Evolutionary conservation across 2,797 vertebrate genomes (phyloP).

Genomic region (Cyclura pinguis): DNA sequence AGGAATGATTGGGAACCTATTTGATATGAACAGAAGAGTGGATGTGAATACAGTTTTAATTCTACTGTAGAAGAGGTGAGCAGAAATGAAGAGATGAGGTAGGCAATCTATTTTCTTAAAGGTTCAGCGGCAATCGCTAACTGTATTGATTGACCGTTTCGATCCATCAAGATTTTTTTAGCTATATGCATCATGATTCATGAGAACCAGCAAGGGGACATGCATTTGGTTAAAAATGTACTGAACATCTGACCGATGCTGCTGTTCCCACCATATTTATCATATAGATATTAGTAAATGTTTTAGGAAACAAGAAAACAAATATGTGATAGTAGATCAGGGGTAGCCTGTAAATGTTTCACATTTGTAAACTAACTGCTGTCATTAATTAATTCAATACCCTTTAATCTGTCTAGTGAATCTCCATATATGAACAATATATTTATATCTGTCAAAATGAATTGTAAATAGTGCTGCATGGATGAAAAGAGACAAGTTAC

Average conservation of each 20-base stretch:
- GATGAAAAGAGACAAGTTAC: neutral
- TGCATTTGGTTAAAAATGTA: neutral
- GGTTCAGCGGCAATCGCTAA: too few species aligned
- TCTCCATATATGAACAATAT: neutral
- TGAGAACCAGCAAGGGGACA: neutral
- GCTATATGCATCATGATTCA: neutral
- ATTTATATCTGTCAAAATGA: slow-evolving; percentile 1
- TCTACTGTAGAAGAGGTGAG: neutral
- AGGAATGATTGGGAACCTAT: neutral
- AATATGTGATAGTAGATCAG: neutral
- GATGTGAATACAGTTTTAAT: neutral
- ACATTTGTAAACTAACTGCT: neutral
- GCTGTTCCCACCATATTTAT: neutral
- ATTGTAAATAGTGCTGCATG: neutral
- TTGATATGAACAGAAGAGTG: neutral
- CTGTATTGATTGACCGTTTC: too few species aligned
- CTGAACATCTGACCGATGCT: neutral
- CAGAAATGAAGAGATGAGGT: neutral
- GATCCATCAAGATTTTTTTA: neutral
- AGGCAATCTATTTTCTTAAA: neutral
- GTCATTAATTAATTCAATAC: neutral
- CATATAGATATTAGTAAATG: neutral
- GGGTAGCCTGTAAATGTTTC: neutral
- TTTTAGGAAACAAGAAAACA: neutral
- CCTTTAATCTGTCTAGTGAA: neutral